Evolutionary conservation across 2,888 invertebrate species (phyloP).

Genomic region (Acrocyrtus sp.): DNA sequence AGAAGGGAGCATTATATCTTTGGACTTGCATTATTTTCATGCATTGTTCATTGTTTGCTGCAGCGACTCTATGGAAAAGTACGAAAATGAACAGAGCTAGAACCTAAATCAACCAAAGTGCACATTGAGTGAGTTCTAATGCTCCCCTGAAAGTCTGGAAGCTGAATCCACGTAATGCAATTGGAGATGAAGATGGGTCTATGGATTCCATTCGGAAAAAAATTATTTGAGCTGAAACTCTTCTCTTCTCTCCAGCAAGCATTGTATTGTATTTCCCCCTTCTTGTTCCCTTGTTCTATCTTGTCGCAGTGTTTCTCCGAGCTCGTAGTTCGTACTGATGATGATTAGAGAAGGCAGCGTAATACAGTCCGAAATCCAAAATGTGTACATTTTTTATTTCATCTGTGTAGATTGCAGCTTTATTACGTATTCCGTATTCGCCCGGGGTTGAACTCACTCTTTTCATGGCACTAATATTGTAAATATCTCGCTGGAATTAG

Average conservation of each 20-base stretch:
- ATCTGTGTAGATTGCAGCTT: no score
- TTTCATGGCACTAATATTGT: no score
- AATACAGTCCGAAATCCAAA: no score
- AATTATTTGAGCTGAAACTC: constrained; percentile 28
- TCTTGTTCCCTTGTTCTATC: constrained; percentile 3
- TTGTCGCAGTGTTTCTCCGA: constrained; percentile 21
- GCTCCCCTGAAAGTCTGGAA: constrained; percentile 35
- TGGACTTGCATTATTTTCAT: constrained; percentile 18
- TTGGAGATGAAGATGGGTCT: constrained; percentile 16
- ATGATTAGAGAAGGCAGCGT: no score
- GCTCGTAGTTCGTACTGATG: no score
- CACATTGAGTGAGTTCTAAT: constrained; percentile 47
- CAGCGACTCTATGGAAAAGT: no score
- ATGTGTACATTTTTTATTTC: no score
- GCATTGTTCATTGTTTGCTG: constrained; percentile 15
- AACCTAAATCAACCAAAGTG: constrained; percentile 47
- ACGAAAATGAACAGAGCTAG: constrained; percentile 44
- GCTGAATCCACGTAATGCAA: constrained; percentile 42
- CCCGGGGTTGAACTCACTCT: no score
- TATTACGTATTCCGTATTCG: no score
- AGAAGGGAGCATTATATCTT: constrained; percentile 18
- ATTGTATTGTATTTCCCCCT: not conserved
- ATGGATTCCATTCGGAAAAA: no score
- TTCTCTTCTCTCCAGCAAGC: constrained; percentile 4
- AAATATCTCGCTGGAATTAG: constrained; percentile 8